These are phyloP conservation scores for Pica pica DNA, from an alignment of 2,113 vertebrate genomes.

Conservation along the genomic window DNA sequence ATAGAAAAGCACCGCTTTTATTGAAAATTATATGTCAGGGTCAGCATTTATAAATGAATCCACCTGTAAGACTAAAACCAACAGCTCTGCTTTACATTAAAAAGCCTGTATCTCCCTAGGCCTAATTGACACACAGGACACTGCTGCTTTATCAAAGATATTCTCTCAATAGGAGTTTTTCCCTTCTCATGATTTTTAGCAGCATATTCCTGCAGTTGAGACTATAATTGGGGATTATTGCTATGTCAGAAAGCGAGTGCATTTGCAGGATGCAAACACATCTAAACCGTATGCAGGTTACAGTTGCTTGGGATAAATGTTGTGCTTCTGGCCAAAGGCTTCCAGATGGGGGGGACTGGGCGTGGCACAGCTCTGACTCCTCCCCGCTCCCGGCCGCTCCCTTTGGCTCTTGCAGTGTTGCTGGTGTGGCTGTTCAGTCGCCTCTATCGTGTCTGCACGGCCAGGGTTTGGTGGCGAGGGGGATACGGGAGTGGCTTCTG, in stretches of 20 bases:
- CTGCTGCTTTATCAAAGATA: background rate
- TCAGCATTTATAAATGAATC: slow-evolving; percentile 5
- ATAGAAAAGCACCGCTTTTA: slow-evolving; percentile 46
- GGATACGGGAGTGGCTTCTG: background rate
- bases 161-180: background rate
- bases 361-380: background rate
- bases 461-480: background rate
- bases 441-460: accelerated
- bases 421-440: background rate
- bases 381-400: background rate
- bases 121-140: background rate
- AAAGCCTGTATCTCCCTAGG: background rate
- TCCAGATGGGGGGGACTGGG: background rate
- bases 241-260: background rate
- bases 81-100: background rate
- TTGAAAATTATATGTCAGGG: slow-evolving; percentile 23
- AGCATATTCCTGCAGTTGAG: background rate
- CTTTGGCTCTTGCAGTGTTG: background rate
- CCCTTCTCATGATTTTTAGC: background rate
- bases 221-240: background rate
- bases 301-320: background rate
- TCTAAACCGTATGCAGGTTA: background rate
- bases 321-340: background rate
- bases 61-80: slow-evolving; percentile 12
- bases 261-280: background rate